Evolutionary conservation across 2,797 vertebrate species (phyloP), one percentile per base, ranked within the genome.

Genomic region (Cyprinella venusta): DNA sequence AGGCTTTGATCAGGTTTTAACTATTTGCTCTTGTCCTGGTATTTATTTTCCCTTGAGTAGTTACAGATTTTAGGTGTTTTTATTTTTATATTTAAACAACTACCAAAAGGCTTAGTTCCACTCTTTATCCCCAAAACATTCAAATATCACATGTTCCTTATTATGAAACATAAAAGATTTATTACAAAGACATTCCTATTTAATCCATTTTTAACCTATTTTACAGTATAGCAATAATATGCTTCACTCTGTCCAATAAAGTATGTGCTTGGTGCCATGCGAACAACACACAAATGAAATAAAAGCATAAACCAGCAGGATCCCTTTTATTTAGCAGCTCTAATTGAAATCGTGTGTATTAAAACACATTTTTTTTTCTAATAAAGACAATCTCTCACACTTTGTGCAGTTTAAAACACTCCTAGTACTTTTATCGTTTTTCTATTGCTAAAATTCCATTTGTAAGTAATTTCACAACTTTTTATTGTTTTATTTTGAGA

Each of bases 241-340:
- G 24, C 63, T 65, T 69, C 24, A 9, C 5, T 76, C 10, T 59
- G 30, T 61, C 54, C 33, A 48, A 36, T 68, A 45, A 59, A 75
- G 80, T 38, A 45, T 64, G 36, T 83, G 40, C 63, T 40, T 85
- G 52, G 24, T 81, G 30, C 77, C 38, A 59, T 77, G 76, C 56
- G 67, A 82, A 48, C 48, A 76, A 48, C 48, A 74, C 40, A 21
- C 40, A 74, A 77, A 86, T 84, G 45, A 87, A 76, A 76, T 77
- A 82, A 88, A 85, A 52, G 33, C 65, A 76, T 75, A 80, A 81
- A 86, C 54, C 82, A 80, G 76, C 76, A 75, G 33, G 84, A 8
- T n/a, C 6, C 9, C 75, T 84, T 36, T 82, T 79, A 76, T 75
- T 81, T 65, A 75, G 68, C 42, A 76, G 64, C 10, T 79, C 7